Evolutionary conservation across 1,140 invertebrate species (phyloP), one percentile per base, ranked within the genome.

Genomic region (Drosophila navojoa): DNA sequence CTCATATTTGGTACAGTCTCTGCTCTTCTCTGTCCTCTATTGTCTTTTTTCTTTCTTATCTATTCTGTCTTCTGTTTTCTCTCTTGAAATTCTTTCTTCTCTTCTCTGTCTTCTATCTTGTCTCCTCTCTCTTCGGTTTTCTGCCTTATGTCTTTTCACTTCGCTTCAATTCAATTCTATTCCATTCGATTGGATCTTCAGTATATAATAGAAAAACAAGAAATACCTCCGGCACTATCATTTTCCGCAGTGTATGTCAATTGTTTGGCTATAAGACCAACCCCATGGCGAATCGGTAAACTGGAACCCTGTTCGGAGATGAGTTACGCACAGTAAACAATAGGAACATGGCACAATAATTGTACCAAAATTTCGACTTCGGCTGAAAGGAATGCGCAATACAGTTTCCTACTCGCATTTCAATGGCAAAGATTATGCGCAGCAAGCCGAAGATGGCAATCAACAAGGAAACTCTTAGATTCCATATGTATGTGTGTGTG

Each of bases 361-460:
- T 86, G 82, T 86, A 68, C 79, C 76, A 74, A 38, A 76, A 76
- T 66, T 79, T 79, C 54, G 63, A 74, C 71, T 79, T 87, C 73
- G 59, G 50, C 25, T 50, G 45, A 69, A 53, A 57, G 54, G 69
- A 87, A 68, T 79, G 49, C 84, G 82, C 61, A 87, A 54, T 87
- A 63, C 52, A 44, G 9, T 16, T 54, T 54, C 11, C 27, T 54
- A 73, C 55, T 68, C 22, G 22, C 16, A 47, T 45, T 47, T 55
- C 40, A 72, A 75, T 68, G 49, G 15, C 38, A 76, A 78, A 71
- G 81, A 87, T 81, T 74, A 68, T 86, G 62, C 66, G 73, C 50
- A 77, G 68, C 50, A 22, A 40, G 45, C 15, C 44, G 9, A 53
- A 75, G 67, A 75, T 80, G 47, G 52, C 35, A 76, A 81, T 81